phyloP scores from a whole-genome alignment of 2,888 invertebrate genomes.

The Tinea trinotella region DNA sequence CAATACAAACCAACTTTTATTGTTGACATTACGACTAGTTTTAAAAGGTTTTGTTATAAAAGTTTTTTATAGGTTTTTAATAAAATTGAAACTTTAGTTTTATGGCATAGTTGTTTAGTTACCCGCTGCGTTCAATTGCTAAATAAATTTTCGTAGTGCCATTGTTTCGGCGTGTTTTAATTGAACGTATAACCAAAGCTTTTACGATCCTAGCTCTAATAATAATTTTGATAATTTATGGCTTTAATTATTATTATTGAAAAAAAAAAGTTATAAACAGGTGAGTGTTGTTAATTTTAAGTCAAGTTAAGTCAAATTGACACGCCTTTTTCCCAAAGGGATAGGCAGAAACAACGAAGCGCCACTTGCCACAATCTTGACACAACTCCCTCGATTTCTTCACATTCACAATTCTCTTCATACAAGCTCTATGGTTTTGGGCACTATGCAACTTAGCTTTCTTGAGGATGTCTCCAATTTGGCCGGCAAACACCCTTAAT shows the following conservation, averaged over 20 bases:
- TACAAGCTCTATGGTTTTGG: too few species aligned
- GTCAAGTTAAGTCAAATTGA: too few species aligned
- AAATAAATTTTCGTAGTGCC: conserved; percentile 4
- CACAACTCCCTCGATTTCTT: too few species aligned
- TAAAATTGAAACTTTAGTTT: conserved; percentile 9
- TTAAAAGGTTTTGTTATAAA: conserved; percentile 8
- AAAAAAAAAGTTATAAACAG: too few species aligned
- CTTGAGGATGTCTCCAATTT: too few species aligned
- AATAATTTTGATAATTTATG: conserved; percentile 1
- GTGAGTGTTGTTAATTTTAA: too few species aligned
- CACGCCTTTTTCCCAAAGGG: too few species aligned
- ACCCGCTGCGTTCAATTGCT: conserved; percentile 9
- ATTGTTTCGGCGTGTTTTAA: conserved; percentile 10
- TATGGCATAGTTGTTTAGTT: conserved; percentile 1
- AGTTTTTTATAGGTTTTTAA: conserved; percentile 9
- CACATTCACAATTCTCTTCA: too few species aligned
- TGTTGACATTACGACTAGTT: conserved; percentile 3
- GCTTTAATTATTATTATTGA: background rate
- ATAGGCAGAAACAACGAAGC: too few species aligned
- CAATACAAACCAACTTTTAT: conserved; percentile 11
- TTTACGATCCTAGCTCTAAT: background rate
- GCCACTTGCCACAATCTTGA: too few species aligned
- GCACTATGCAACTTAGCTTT: too few species aligned
- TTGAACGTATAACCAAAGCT: background rate
- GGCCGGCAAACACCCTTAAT: too few species aligned